Conservation (phyloP, 2,113 vertebrate genomes). For the Barnardius zonarius region DNA sequence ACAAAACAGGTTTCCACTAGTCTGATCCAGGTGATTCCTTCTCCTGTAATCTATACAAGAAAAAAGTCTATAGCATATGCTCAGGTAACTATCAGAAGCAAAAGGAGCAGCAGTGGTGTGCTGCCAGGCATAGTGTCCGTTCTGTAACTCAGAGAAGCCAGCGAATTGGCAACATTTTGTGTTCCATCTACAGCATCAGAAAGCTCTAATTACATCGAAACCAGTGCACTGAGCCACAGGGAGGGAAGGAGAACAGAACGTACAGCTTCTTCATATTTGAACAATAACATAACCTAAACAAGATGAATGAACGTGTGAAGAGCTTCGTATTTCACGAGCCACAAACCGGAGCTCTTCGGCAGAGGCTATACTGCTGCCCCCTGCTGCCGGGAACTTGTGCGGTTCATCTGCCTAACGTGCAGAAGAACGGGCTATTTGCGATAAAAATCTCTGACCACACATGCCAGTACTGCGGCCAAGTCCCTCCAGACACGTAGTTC, state of each 20-base stretch:
- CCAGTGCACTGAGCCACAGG: background rate
- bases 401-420: background rate
- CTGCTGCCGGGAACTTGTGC: background rate
- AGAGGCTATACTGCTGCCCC: background rate
- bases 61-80: background rate
- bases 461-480: accelerated
- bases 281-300: background rate
- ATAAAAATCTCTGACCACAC: background rate
- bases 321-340: background rate
- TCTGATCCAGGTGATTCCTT: background rate
- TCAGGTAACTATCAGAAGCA: background rate
- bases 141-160: background rate
- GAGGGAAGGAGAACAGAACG: background rate
- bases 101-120: background rate
- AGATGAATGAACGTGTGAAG: background rate
- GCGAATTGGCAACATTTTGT: background rate
- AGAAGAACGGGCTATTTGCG: background rate
- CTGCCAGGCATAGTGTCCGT: accelerated
- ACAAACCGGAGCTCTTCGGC: background rate
- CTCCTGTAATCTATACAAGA: background rate
- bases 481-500: background rate
- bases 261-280: background rate
- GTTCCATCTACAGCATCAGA: background rate
- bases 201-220: background rate
- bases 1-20: background rate